A percentile compares a stretch with the other conserved stretches of the same genome.
Conservation (phyloP, 2,888 invertebrate genomes). For the Napeogenes sylphis region DNA sequence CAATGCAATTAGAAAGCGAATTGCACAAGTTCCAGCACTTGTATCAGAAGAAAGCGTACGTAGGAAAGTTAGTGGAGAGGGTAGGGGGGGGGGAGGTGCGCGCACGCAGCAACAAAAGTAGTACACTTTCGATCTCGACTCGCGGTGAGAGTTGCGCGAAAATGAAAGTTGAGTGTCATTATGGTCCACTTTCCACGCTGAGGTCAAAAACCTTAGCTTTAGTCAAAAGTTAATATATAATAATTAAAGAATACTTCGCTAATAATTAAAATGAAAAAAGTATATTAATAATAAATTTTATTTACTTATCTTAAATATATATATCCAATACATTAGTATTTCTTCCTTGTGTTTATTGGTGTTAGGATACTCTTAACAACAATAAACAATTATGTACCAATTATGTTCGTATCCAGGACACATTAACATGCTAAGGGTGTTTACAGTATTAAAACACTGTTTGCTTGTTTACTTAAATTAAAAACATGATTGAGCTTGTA, state of each 20-base stretch:
- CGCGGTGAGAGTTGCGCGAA: constrained; percentile 78
- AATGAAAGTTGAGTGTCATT: constrained; percentile 79
- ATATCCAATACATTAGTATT: no score
- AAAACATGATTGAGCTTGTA: no score
- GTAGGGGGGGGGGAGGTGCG: constrained; percentile 49
- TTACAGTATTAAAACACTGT: no score
- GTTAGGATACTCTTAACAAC: no score
- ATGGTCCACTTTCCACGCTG: constrained; percentile 73
- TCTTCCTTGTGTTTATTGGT: no score
- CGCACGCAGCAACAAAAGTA: constrained; percentile 71
- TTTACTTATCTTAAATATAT: no score
- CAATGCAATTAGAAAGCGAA: constrained; percentile 77
- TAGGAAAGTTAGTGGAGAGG: constrained; percentile 64
- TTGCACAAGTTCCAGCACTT: constrained; percentile 62
- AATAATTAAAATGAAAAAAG: neutral
- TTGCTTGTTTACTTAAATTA: no score
- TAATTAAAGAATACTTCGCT: neutral
- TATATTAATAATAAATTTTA: no score
- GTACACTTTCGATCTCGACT: constrained; percentile 76
- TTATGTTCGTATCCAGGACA: no score
- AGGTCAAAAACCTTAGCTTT: constrained; percentile 67
- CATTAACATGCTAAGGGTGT: no score
- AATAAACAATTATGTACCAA: no score
- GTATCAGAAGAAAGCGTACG: constrained; percentile 71
- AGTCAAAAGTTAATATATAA: constrained; percentile 38